These are phyloP conservation scores for Sarcophilus harrisii DNA, from an alignment of 2,797 vertebrate genomes.

Conservation along the genomic window DNA sequence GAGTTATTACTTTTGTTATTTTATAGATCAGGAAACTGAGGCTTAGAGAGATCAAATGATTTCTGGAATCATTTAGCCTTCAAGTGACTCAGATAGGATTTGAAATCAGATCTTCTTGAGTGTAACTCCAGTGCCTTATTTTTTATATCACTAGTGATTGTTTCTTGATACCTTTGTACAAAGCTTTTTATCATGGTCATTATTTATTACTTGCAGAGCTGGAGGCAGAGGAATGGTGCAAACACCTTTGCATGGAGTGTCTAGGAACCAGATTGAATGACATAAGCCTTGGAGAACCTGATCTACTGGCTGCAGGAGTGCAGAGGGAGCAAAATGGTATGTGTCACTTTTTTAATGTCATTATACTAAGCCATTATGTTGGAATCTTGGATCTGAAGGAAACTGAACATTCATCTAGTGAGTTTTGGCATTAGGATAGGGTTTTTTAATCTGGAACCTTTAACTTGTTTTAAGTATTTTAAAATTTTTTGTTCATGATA, in stretches of 20 bases:
- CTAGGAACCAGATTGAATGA: constrained; percentile 96
- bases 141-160: fast-evolving
- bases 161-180: neutral
- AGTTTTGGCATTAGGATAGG: neutral
- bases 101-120: neutral
- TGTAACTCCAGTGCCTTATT: neutral
- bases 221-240: constrained; percentile 99
- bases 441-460: too few species aligned
- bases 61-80: too few species aligned
- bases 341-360: constrained; percentile 63
- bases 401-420: neutral
- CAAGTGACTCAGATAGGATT: neutral
- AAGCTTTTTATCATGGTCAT: neutral
- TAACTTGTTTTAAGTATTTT: too few species aligned
- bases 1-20: neutral
- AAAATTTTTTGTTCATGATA: too few species aligned
- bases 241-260: constrained; percentile 97
- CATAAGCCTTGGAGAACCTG: constrained; percentile 98
- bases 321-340: constrained; percentile 98
- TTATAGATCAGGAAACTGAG: neutral
- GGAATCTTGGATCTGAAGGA: neutral
- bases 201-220: constrained; percentile 88
- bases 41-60: neutral
- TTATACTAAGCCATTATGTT: neutral
- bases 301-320: constrained; percentile 97